Evolutionary conservation across 2,113 vertebrate genomes (phyloP).

Genomic region (Malurus cyaneus): DNA sequence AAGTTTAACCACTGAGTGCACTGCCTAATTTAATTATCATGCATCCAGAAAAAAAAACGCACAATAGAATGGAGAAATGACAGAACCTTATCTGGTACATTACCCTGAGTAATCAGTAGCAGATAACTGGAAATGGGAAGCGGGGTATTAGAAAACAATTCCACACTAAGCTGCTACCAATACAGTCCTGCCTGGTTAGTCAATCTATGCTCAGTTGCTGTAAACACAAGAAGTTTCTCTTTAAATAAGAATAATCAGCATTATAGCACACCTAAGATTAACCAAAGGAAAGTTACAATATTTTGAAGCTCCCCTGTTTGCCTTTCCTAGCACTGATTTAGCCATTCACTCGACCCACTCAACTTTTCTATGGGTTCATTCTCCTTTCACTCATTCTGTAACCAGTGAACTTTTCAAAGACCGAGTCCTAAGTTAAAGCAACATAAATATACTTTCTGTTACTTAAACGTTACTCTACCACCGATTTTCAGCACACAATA

Average conservation of each 20-base stretch:
- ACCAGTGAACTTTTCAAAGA: not conserved
- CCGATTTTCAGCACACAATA: not conserved
- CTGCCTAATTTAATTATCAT: not conserved
- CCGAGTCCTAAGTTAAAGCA: not conserved
- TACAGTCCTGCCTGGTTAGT: not conserved
- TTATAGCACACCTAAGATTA: not conserved
- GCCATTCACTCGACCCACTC: not conserved
- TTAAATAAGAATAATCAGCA: not conserved
- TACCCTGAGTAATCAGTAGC: not conserved
- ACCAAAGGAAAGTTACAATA: not conserved
- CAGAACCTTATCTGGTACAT: not conserved
- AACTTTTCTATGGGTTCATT: not conserved
- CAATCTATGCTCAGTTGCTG: not conserved
- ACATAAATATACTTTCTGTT: not conserved
- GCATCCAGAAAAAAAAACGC: not conserved
- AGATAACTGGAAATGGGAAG: not conserved
- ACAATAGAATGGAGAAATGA: not conserved
- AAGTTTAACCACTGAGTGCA: too few species aligned
- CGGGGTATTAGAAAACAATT: not conserved
- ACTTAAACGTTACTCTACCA: not conserved
- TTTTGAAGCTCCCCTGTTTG: not conserved
- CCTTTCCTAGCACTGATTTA: not conserved
- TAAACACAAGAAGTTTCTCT: not conserved
- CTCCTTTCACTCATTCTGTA: not conserved
- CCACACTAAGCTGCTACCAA: not conserved